Base-by-base conservation (phyloP, 2,888 invertebrate genomes). In the Branchipolynoe longqiensis region DNA sequence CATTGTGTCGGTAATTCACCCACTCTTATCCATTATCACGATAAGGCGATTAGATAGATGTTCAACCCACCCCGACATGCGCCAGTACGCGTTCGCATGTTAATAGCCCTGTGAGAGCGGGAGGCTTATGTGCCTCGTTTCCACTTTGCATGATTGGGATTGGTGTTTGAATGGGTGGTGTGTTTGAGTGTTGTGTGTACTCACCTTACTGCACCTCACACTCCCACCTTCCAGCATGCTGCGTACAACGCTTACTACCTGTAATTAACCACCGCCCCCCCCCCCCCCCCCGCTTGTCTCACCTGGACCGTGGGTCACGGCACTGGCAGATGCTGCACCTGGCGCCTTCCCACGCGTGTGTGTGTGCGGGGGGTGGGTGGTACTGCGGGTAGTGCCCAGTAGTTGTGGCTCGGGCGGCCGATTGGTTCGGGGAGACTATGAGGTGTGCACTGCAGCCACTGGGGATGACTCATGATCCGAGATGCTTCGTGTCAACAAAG, bases 331-430 rank as follows among this genome's bases (percentile, higher is more conserved):
- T n/a, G n/a, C n/a, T n/a, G 28, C 78, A 78, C 78, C 78, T 78
- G 78, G 78, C 25, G 41, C 78, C 22, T 78, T 78, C 78, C 78
- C 78, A 78, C 78, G 78, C 28, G n/a, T n/a, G n/a, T n/a, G n/a
- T n/a, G n/a, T n/a, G n/a, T n/a, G n/a, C n/a, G n/a, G n/a, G n/a
- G n/a, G n/a, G n/a, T n/a, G n/a, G n/a, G n/a, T n/a, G n/a, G n/a
- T 56, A 25, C 56, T 62, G 78, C 48, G 41, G 48, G n/a, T 78
- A 41, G 69, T 38, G 36, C 33, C 69, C 33, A 38, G 62, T 62
- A 62, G 62, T n/a, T 56, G 3, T 56, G 25, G n/a, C 22, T 56
- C 56, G 22, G 25, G n/a, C 25, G 18, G 56, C n/a, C 56, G 56
- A n/a, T 22, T 56, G 56, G 22, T 22, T 56, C n/a, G 56, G 56